Evolutionary conservation across 1,140 invertebrate genomes (phyloP).

Genomic region (Manduca sexta): DNA sequence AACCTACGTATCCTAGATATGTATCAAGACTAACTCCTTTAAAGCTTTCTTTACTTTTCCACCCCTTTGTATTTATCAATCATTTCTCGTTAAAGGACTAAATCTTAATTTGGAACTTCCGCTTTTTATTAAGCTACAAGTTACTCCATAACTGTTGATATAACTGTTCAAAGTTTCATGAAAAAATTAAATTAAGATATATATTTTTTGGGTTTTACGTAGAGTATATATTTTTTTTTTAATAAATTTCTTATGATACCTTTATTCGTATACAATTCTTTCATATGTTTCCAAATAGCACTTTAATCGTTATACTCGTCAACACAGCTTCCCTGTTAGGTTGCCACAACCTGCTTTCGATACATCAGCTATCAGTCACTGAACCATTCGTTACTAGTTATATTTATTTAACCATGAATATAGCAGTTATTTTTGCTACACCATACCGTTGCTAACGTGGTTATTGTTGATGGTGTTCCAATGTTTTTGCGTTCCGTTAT

Average conservation of each 20-base stretch:
- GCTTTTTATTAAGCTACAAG: too few relatives aligned
- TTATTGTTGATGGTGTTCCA: constrained; percentile 50
- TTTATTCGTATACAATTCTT: too few relatives aligned
- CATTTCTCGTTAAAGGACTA: too few relatives aligned
- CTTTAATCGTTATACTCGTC: too few relatives aligned
- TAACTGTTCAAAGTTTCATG: not conserved
- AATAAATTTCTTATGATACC: too few relatives aligned
- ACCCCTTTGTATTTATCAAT: too few relatives aligned
- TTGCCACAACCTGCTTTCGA: not conserved
- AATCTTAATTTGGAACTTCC: too few relatives aligned
- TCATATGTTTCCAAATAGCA: too few relatives aligned
- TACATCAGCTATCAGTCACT: not conserved
- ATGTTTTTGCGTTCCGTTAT: constrained; percentile 51
- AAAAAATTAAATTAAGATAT: too few relatives aligned
- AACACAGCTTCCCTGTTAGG: too few relatives aligned
- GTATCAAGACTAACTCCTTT: constrained; percentile 33
- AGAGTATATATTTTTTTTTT: too few relatives aligned
- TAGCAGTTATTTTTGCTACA: constrained; percentile 21
- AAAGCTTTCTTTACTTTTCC: constrained; percentile 42
- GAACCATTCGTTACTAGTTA: not conserved
- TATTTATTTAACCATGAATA: not conserved
- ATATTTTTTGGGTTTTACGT: too few relatives aligned
- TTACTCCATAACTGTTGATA: not conserved
- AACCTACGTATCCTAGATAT: constrained; percentile 28
- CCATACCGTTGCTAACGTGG: constrained; percentile 30